Conservation (phyloP, 2,797 vertebrate species). For the Cichlasoma orientale region DNA sequence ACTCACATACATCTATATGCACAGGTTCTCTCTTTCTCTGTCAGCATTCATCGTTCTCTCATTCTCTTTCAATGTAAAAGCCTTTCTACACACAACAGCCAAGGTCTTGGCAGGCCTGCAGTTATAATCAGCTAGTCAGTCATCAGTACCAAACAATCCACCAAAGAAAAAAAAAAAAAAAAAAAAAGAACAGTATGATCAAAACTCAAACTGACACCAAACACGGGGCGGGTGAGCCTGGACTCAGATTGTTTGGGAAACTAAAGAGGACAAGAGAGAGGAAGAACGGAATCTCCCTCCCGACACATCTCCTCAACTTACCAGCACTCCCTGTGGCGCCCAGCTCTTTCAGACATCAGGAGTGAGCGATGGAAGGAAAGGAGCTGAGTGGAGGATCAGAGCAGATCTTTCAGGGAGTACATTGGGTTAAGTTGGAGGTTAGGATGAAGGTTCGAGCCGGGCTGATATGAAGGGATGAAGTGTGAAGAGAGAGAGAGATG, state of each 20-base stretch:
- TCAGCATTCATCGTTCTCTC: constrained; percentile 3
- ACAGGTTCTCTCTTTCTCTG: constrained; percentile 7
- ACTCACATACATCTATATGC: background rate
- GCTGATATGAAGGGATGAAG: constrained; percentile 52
- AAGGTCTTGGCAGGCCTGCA: constrained; percentile 34
- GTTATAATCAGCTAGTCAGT: constrained; percentile 47
- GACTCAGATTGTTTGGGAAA: constrained; percentile 34
- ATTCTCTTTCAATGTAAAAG: constrained; percentile 11
- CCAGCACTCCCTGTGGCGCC: constrained; percentile 32
- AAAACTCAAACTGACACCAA: constrained; percentile 47
- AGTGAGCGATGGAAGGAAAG: constrained; percentile 20
- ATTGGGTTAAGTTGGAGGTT: constrained; percentile 57
- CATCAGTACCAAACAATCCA: constrained; percentile 30
- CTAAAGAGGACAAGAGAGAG: constrained; percentile 28
- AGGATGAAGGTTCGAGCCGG: constrained; percentile 49
- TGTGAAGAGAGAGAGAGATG: constrained; percentile 46
- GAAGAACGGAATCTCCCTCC: constrained; percentile 21
- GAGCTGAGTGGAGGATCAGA: constrained; percentile 36
- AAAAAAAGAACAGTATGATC: constrained; percentile 18
- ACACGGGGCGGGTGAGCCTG: constrained; percentile 17
- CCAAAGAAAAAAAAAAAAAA: constrained; percentile 17
- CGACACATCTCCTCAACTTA: constrained; percentile 49
- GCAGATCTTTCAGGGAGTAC: constrained; percentile 41
- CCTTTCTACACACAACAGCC: background rate
- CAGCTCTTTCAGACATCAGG: constrained; percentile 31